These are phyloP conservation scores for Mesocricetus auratus DNA, from an alignment of 2,113 vertebrate species.

Conservation along the genomic window DNA sequence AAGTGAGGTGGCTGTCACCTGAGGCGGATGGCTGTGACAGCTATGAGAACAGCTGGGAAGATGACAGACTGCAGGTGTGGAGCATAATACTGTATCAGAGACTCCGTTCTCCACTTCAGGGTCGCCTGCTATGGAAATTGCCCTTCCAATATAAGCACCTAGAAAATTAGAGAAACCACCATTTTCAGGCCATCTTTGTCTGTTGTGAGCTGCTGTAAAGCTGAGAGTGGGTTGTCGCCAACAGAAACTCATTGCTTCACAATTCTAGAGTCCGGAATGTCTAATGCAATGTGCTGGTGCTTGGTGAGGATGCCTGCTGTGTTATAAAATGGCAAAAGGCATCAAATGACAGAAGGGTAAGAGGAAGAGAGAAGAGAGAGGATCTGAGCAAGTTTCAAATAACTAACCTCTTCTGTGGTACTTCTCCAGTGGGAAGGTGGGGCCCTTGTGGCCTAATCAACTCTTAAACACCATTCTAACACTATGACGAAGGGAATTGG, in stretches of 20 bases:
- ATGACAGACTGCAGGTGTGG: neutral
- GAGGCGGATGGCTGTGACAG: neutral
- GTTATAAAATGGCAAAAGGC: neutral
- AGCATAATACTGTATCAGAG: neutral
- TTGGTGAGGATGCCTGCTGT: neutral
- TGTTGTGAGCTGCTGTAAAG: neutral
- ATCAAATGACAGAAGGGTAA: neutral
- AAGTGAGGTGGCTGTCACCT: neutral
- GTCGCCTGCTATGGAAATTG: neutral
- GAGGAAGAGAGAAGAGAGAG: neutral
- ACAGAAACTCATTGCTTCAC: neutral
- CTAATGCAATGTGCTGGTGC: neutral
- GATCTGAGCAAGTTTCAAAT: neutral
- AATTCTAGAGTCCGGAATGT: neutral
- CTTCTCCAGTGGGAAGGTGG: neutral
- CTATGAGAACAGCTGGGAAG: neutral
- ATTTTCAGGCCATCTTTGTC: neutral
- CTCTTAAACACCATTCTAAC: neutral
- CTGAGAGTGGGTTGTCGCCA: neutral
- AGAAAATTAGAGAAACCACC: neutral
- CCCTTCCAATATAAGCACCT: neutral
- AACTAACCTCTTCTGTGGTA: neutral
- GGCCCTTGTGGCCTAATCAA: neutral
- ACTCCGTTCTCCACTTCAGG: neutral
- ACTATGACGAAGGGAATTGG: neutral